A percentile compares a stretch with the other conserved stretches of the same genome.
Evolutionary conservation across 2,888 invertebrate genomes (phyloP).

Genomic region (Ornithoptera priamus): DNA sequence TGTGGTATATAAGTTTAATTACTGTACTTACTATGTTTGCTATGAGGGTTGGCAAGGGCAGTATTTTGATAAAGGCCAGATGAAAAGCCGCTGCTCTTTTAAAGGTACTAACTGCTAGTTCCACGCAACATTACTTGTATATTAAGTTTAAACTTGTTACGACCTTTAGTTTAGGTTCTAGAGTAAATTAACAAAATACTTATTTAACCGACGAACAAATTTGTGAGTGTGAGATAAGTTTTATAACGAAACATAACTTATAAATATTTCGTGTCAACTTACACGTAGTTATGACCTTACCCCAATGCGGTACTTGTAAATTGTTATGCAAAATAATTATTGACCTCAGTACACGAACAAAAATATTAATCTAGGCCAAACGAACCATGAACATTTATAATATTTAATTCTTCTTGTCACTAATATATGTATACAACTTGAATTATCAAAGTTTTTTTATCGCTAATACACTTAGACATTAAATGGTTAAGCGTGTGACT

Average conservation of each 20-base stretch:
- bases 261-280: not conserved
- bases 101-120: no score
- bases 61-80: no score
- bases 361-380: conserved; percentile 18
- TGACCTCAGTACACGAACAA: conserved; percentile 3
- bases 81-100: no score
- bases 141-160: no score
- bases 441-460: not conserved
- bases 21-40: no score
- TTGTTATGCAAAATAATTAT: conserved; percentile 21
- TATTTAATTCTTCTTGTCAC: not conserved
- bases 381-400: not conserved
- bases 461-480: not conserved
- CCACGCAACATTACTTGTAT: no score
- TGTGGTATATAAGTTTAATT: no score
- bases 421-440: not conserved
- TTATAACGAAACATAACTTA: not conserved
- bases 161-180: no score
- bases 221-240: not conserved
- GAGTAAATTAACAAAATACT: no score
- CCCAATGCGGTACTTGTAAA: not conserved
- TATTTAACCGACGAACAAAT: no score
- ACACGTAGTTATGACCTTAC: not conserved
- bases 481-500: not conserved
- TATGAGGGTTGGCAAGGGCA: no score